Evolutionary conservation across 2,888 invertebrate species (phyloP).

Genomic region (Aphrophora alni): DNA sequence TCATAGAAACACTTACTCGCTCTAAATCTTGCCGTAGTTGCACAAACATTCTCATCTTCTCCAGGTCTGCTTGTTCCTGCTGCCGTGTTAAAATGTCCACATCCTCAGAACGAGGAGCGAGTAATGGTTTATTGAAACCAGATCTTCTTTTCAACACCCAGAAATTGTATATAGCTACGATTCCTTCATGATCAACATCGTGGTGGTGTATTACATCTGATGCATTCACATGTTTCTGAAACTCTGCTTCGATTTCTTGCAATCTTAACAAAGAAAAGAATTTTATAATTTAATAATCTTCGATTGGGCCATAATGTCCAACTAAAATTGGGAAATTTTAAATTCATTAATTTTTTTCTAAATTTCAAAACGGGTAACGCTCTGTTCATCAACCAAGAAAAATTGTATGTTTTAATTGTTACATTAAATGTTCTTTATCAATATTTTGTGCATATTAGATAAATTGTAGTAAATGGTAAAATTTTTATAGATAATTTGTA

Average conservation of each 20-base stretch:
- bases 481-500: too few relatives aligned
- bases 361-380: too few relatives aligned
- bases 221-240: conserved; percentile 87
- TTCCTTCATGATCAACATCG: conserved; percentile 83
- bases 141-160: conserved; percentile 96
- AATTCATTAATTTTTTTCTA: too few relatives aligned
- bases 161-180: conserved; percentile 90
- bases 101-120: conserved; percentile 87
- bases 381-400: too few relatives aligned
- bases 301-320: too few relatives aligned
- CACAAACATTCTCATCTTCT: conserved; percentile 96
- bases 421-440: too few relatives aligned
- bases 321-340: too few relatives aligned
- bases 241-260: conserved; percentile 92
- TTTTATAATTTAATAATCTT: background rate
- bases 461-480: too few relatives aligned
- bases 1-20: conserved; percentile 64
- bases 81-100: conserved; percentile 72
- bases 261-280: conserved; percentile 63
- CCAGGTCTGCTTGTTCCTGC: conserved; percentile 89
- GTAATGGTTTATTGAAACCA: conserved; percentile 80
- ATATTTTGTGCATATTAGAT: too few relatives aligned
- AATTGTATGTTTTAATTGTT: too few relatives aligned
- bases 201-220: conserved; percentile 84
- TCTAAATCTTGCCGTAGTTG: conserved; percentile 95